These are phyloP conservation scores for Olivierus martensii DNA, from an alignment of 1,140 invertebrate species.

Conservation along the genomic window DNA sequence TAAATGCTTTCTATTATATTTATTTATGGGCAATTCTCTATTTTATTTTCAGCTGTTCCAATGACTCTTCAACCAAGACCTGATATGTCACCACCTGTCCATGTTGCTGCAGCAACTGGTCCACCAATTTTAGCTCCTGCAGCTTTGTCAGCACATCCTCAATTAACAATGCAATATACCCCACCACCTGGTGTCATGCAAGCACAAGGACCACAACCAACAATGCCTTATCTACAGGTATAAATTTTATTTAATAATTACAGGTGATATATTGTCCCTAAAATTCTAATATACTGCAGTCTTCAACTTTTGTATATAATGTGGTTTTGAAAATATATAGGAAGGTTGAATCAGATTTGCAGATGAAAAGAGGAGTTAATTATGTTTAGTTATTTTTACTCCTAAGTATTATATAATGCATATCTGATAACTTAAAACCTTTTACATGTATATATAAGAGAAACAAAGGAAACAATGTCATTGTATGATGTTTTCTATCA, in stretches of 20 bases:
- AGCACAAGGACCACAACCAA: slow-evolving; percentile 6
- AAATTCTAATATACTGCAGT: no score
- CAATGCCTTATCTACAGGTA: slow-evolving; percentile 11
- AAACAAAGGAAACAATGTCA: no score
- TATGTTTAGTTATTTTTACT: no score
- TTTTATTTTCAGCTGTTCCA: slow-evolving; percentile 14
- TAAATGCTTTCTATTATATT: slow-evolving; percentile 1
- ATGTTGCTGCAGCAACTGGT: slow-evolving; percentile 14
- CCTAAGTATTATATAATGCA: no score
- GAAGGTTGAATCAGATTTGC: no score
- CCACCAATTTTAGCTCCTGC: slow-evolving; percentile 16
- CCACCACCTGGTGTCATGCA: slow-evolving; percentile 7
- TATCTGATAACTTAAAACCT: no score
- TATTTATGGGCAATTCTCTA: slow-evolving; percentile 1
- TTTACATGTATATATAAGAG: no score
- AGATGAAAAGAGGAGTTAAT: no score
- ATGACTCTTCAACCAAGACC: slow-evolving; percentile 7
- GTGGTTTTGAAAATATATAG: no score
- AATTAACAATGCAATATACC: slow-evolving; percentile 9
- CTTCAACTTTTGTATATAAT: no score
- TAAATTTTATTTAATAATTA: background rate
- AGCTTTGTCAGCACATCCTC: slow-evolving; percentile 4
- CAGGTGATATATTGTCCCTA: no score
- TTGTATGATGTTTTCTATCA: no score
- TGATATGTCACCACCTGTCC: slow-evolving; percentile 12